Conservation (phyloP, 2,113 vertebrate species). For the Ptilorrhoa leucosticta region DNA sequence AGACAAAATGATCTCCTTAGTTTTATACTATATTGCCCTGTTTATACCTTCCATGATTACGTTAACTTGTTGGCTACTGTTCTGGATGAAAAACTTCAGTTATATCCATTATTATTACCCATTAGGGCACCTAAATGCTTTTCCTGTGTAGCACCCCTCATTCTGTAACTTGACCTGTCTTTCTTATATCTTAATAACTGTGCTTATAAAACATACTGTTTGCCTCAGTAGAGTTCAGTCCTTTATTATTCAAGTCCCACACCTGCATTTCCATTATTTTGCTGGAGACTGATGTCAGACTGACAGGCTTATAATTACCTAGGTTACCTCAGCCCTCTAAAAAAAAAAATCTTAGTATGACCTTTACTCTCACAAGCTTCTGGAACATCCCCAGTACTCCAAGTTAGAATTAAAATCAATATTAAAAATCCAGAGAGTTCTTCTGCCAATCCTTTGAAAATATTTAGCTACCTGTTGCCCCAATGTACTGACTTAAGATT, state of each 20-base stretch:
- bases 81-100: neutral
- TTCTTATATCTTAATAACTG: neutral
- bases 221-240: neutral
- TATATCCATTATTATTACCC: neutral
- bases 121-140: neutral
- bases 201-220: neutral
- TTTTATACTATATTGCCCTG: neutral
- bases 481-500: neutral
- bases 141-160: neutral
- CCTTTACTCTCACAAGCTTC: neutral
- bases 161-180: neutral
- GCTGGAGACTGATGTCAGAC: neutral
- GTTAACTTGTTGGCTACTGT: neutral
- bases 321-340: neutral
- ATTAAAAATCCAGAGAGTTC: neutral
- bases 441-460: neutral
- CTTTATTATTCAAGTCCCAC: neutral
- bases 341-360: neutral
- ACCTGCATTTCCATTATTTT: conserved; percentile 13
- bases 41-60: neutral
- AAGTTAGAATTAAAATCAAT: neutral
- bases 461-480: neutral
- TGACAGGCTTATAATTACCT: conserved; percentile 6
- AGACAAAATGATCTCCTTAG: neutral
- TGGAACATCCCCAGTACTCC: neutral